These are phyloP conservation scores for Ganaspis sp. DNA, from an alignment of 1,140 invertebrate genomes.

Conservation along the genomic window DNA sequence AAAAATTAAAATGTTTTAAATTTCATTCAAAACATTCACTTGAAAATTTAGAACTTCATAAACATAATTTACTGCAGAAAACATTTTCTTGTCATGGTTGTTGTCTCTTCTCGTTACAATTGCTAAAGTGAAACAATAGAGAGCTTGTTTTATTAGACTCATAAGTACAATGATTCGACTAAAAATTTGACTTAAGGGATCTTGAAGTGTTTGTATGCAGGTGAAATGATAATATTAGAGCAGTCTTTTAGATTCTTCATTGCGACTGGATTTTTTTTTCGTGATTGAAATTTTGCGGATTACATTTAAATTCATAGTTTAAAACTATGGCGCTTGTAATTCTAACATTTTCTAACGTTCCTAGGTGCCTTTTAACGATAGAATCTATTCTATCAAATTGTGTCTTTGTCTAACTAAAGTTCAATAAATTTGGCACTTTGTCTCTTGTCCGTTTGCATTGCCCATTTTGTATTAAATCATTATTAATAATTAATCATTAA, in stretches of 20 bases:
- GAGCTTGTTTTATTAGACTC: not conserved
- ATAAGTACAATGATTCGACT: not conserved
- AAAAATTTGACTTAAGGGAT: not conserved
- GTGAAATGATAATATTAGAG: conserved; percentile 6
- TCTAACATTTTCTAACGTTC: not conserved
- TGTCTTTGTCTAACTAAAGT: not conserved
- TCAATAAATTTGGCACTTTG: conserved; percentile 14
- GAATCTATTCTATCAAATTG: conserved; percentile 5
- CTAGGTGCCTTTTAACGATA: not conserved
- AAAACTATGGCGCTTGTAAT: conserved; percentile 25
- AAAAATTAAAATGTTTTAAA: no score
- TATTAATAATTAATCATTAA: no score
- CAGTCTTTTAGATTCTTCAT: conserved; percentile 8
- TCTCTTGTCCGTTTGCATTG: conserved; percentile 13
- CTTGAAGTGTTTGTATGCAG: not conserved
- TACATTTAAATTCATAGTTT: conserved; percentile 14
- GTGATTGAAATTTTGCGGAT: conserved; percentile 1
- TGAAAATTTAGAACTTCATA: not conserved
- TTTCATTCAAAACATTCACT: no score
- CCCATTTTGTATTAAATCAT: not conserved
- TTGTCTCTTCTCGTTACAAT: no score
- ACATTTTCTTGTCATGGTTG: no score
- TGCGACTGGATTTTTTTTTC: not conserved
- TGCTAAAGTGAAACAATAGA: conserved; percentile 13
- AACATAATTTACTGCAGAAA: no score